These are phyloP conservation scores for Sisor rabdophorus DNA, from an alignment of 2,113 vertebrate species.

Conservation along the genomic window DNA sequence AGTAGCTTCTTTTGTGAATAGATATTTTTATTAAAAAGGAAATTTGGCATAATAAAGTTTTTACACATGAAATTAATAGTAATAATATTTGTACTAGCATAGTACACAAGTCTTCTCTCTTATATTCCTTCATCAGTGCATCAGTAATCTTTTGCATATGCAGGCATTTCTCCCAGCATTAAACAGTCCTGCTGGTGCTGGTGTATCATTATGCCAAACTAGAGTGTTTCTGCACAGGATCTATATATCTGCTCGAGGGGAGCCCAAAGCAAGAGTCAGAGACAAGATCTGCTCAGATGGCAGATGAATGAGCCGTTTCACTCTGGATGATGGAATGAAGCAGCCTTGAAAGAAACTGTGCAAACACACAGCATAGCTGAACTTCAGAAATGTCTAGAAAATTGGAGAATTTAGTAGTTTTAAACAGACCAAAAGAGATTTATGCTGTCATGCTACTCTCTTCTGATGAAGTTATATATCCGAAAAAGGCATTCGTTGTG, in stretches of 20 bases:
- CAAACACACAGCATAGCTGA: conserved; percentile 41
- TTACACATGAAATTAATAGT: conserved; percentile 3
- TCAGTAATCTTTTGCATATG: conserved; percentile 51
- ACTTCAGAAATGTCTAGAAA: conserved; percentile 32
- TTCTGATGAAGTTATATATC: conserved; percentile 9
- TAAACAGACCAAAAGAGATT: conserved; percentile 20
- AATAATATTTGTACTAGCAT: too few relatives aligned
- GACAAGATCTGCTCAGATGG: conserved; percentile 62
- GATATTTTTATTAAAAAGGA: neutral
- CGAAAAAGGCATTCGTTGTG: neutral
- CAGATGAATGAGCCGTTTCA: conserved; percentile 60
- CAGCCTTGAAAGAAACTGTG: conserved; percentile 41
- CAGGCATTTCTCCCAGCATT: conserved; percentile 56
- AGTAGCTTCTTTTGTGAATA: neutral
- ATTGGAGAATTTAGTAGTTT: conserved; percentile 33
- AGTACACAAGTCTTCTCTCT: conserved; percentile 28
- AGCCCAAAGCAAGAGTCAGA: conserved; percentile 71
- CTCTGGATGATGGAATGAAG: conserved; percentile 55
- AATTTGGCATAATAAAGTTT: neutral
- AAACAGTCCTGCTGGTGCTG: conserved; percentile 55
- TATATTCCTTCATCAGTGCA: conserved; percentile 63
- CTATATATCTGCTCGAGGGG: conserved; percentile 71
- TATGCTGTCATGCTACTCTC: conserved; percentile 7
- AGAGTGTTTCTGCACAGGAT: conserved; percentile 67
- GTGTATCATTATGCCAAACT: conserved; percentile 64